Evolutionary conservation across 2,113 vertebrate genomes (phyloP).

Genomic region (Dipodomys stephensi): DNA sequence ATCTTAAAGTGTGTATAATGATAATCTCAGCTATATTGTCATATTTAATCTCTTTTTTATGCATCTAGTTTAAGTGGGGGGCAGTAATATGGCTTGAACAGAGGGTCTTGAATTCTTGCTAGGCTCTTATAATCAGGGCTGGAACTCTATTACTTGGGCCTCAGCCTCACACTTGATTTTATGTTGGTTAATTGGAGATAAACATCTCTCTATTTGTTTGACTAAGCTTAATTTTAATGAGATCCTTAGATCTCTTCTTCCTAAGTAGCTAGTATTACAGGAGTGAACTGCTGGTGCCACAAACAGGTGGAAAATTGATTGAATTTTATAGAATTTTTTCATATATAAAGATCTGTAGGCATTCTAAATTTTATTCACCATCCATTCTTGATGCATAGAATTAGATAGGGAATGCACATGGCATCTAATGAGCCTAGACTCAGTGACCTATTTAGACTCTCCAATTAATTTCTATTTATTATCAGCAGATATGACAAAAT

Average conservation of each 20-base stretch:
- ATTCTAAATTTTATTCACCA: background rate
- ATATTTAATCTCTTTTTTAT: background rate
- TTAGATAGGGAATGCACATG: background rate
- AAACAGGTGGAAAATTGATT: background rate
- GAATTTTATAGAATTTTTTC: background rate
- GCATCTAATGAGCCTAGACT: slow-evolving; percentile 58
- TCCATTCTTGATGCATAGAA: slow-evolving; percentile 16
- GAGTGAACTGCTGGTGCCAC: too few species aligned
- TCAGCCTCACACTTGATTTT: too few species aligned
- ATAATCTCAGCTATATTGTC: background rate
- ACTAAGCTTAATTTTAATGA: too few species aligned
- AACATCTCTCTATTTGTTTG: too few species aligned
- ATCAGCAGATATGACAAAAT: slow-evolving; percentile 62
- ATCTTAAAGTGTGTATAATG: background rate
- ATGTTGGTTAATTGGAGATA: too few species aligned
- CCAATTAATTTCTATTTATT: slow-evolving; percentile 81
- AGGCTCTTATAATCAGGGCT: too few species aligned
- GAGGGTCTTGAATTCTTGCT: too few species aligned
- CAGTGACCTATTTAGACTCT: slow-evolving; percentile 73
- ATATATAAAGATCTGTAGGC: background rate
- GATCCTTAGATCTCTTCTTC: too few species aligned
- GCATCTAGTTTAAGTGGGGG: too few species aligned
- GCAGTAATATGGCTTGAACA: too few species aligned
- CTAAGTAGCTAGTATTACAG: too few species aligned
- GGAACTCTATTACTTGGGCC: too few species aligned